Conservation (phyloP, 2,888 invertebrate species). For the Anthophora plumipes region DNA sequence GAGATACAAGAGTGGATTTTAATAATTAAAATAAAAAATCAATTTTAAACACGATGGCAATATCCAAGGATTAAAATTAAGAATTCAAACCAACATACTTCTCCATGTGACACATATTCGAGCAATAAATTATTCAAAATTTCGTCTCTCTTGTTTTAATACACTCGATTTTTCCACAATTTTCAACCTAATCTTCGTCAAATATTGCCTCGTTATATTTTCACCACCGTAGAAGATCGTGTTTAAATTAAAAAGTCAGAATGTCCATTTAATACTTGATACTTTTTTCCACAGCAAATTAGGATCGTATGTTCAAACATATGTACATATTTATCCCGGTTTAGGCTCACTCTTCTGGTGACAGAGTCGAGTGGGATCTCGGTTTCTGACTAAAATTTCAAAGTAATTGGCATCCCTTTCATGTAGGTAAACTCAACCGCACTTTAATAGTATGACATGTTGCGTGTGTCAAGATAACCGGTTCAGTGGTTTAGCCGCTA, state of each 20-base stretch:
- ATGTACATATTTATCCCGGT: constrained; percentile 23
- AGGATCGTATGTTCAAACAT: background rate
- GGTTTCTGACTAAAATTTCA: constrained; percentile 42
- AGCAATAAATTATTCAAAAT: background rate
- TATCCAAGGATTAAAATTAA: no score
- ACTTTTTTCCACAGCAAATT: background rate
- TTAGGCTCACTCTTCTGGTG: background rate
- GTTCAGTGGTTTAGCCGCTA: constrained; percentile 63
- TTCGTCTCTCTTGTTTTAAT: background rate
- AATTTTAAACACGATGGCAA: no score
- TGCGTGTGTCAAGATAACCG: constrained; percentile 63
- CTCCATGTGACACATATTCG: background rate
- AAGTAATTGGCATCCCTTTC: constrained; percentile 60
- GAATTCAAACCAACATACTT: no score
- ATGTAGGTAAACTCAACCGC: constrained; percentile 56
- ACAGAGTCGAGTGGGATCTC: constrained; percentile 28
- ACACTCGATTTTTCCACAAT: background rate
- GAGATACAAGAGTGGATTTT: no score
- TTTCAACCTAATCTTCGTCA: background rate
- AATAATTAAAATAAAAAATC: no score
- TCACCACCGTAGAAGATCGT: background rate
- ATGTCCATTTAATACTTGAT: background rate
- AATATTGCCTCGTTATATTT: no score
- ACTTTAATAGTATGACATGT: constrained; percentile 62
- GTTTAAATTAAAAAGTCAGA: background rate